phyloP scores from a whole-genome alignment of 2,113 vertebrate genomes.

The Bujurquina vittata region DNA sequence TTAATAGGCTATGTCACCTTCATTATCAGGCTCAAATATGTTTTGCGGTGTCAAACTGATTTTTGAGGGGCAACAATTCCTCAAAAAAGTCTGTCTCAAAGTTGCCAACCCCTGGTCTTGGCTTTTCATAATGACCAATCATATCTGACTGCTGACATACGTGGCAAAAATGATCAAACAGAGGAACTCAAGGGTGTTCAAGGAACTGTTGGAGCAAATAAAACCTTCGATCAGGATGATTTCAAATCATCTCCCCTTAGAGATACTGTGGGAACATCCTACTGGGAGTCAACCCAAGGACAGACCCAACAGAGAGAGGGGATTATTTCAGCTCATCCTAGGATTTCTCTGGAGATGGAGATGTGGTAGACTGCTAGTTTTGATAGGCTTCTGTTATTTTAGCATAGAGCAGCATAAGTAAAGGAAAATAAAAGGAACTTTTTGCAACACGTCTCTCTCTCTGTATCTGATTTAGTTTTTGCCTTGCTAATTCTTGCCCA shows the following conservation, averaged over 20 bases:
- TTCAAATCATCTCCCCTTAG: background rate
- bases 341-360: slow-evolving; percentile 6
- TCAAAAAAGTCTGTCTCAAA: background rate
- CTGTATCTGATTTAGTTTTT: background rate
- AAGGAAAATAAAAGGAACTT: background rate
- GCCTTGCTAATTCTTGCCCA: background rate
- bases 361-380: background rate
- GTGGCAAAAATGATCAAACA: background rate
- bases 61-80: background rate
- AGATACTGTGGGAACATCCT: background rate
- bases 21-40: background rate
- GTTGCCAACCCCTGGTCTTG: background rate
- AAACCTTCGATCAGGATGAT: background rate
- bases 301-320: background rate
- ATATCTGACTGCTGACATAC: background rate
- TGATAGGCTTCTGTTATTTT: background rate
- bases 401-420: background rate
- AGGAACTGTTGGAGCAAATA: background rate
- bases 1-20: background rate
- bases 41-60: background rate
- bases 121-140: background rate
- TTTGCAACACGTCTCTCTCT: background rate
- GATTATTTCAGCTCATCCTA: slow-evolving; percentile 17
- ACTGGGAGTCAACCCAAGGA: slow-evolving; percentile 30
- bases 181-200: background rate